Evolutionary conservation across 2,888 invertebrate species (phyloP).

Genomic region (Morpho achilles): DNA sequence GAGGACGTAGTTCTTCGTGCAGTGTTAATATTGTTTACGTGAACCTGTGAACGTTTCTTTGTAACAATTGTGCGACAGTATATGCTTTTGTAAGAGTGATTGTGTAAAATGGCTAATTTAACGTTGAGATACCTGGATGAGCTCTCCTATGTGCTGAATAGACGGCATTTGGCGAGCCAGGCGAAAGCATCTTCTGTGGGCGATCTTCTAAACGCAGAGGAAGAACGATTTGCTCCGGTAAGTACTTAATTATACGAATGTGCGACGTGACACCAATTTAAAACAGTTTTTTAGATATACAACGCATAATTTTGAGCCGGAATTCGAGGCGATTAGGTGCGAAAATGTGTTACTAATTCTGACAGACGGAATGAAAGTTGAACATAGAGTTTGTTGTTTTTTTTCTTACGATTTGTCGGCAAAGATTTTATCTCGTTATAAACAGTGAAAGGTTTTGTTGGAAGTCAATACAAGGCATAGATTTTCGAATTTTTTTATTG

Average conservation of each 20-base stretch:
- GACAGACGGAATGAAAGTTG: conserved; percentile 20
- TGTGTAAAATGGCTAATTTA: conserved; percentile 60
- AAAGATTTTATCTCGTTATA: conserved; percentile 14
- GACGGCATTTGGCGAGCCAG: conserved; percentile 61
- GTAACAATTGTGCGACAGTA: conserved; percentile 23
- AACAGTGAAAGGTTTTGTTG: conserved; percentile 27
- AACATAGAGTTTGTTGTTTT: conserved; percentile 10
- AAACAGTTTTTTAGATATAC: background rate
- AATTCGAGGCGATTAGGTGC: background rate
- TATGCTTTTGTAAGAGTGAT: conserved; percentile 15
- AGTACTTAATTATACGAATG: conserved; percentile 2
- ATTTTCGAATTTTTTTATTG: too few species aligned
- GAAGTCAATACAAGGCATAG: too few species aligned
- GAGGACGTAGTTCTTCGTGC: conserved; percentile 30
- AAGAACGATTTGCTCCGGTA: conserved; percentile 64
- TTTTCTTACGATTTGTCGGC: conserved; percentile 8
- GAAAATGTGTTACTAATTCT: conserved; percentile 6
- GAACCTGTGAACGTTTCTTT: conserved; percentile 32
- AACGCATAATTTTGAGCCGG: conserved; percentile 2
- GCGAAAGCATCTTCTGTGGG: conserved; percentile 73
- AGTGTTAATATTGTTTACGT: conserved; percentile 45
- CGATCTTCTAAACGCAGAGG: conserved; percentile 67
- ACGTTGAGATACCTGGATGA: conserved; percentile 75
- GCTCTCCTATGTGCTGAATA: conserved; percentile 69
- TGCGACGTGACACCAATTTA: background rate